A percentile compares a stretch with the other conserved stretches of the same genome.
phyloP scores from a whole-genome alignment of 2,113 vertebrate genomes.

The Alexandromys fortis region DNA sequence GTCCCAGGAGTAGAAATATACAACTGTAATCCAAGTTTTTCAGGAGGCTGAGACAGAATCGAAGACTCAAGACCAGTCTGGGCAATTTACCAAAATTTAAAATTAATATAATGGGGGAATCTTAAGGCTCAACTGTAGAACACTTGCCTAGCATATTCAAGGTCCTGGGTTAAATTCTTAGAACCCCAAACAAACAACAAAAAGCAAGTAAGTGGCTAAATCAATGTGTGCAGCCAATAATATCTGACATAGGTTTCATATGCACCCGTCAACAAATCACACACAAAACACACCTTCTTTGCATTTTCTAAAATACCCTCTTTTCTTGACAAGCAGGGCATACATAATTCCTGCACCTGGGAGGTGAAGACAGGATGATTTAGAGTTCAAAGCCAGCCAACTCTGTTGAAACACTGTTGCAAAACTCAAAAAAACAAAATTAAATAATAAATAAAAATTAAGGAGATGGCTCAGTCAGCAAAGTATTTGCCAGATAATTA shows the following conservation, averaged over 20 bases:
- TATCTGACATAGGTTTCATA: neutral
- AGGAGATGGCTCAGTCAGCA: neutral
- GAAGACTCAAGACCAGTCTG: neutral
- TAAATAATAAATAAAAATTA: neutral
- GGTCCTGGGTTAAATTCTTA: neutral
- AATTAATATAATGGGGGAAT: neutral
- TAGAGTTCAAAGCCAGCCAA: neutral
- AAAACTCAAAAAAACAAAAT: neutral
- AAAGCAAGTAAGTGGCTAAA: neutral
- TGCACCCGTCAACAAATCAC: neutral
- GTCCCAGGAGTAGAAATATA: neutral
- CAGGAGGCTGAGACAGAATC: neutral
- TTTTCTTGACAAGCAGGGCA: neutral
- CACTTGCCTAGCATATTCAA: neutral
- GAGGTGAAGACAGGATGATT: neutral
- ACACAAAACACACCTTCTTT: constrained; percentile 38
- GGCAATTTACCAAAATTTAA: neutral
- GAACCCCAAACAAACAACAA: neutral
- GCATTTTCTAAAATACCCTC: neutral
- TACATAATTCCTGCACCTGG: neutral
- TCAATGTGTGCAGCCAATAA: neutral
- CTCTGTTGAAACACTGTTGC: neutral
- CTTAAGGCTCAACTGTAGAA: neutral
- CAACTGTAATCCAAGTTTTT: neutral
- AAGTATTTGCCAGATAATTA: neutral